A percentile compares a stretch with the other conserved stretches of the same genome.
Evolutionary conservation across 2,113 vertebrate genomes (phyloP).

Genomic region (Narcine bancroftii): DNA sequence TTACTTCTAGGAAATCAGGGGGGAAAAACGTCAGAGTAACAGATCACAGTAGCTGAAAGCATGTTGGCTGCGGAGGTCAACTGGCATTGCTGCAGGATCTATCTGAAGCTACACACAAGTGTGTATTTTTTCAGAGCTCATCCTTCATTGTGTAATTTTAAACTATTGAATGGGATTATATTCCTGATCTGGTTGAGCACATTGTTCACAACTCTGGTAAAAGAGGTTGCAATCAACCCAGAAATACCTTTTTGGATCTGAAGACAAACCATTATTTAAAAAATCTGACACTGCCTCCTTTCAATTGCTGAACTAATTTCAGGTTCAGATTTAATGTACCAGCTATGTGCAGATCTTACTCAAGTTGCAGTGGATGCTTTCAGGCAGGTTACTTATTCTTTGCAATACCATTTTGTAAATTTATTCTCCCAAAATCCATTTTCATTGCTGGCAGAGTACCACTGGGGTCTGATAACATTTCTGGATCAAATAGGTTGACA

Average conservation of each 20-base stretch:
- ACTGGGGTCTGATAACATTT: not conserved
- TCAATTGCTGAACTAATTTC: constrained; percentile 3
- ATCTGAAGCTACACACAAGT: not conserved
- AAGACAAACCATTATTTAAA: not conserved
- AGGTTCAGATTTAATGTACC: not conserved
- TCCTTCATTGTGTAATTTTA: not conserved
- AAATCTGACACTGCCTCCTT: not conserved
- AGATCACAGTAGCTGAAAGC: not conserved
- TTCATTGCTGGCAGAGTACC: not conserved
- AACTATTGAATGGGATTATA: not conserved
- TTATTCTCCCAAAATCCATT: constrained; percentile 15
- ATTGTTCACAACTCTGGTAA: not conserved
- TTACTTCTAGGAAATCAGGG: not conserved
- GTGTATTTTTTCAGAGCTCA: not conserved
- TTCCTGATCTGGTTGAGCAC: not conserved
- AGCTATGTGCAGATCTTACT: not conserved
- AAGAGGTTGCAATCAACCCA: not conserved
- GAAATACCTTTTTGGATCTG: not conserved
- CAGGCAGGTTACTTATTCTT: not conserved
- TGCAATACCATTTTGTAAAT: not conserved
- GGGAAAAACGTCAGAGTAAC: not conserved
- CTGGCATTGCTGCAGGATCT: not conserved
- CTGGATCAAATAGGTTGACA: too few relatives aligned
- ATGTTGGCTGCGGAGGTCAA: constrained; percentile 1
- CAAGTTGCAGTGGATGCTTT: not conserved